phyloP scores from a whole-genome alignment of 2,797 vertebrate species.

The Rhabdomys pumilio region DNA sequence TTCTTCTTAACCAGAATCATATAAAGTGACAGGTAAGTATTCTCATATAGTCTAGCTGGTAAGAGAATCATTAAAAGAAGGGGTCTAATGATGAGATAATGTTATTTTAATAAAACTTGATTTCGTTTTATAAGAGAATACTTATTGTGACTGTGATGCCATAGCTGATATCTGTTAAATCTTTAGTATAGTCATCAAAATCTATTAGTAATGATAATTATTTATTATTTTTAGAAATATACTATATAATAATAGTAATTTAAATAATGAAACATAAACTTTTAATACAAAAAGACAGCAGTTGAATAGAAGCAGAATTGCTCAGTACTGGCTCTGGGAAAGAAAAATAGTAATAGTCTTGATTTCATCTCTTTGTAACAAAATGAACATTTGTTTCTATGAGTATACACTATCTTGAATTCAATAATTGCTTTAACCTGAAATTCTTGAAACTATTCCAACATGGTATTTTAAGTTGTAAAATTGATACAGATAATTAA shows the following conservation, averaged over 20 bases:
- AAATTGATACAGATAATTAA: neutral
- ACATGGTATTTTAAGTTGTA: neutral
- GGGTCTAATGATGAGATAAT: neutral
- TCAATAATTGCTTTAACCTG: neutral
- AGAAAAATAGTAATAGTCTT: neutral
- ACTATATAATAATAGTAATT: neutral
- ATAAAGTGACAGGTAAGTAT: neutral
- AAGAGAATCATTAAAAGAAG: neutral
- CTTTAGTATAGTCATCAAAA: neutral
- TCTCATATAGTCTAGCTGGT: neutral
- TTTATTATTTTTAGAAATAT: constrained; percentile 19
- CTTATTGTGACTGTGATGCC: neutral
- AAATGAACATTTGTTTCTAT: neutral
- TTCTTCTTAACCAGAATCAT: neutral
- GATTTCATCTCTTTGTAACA: neutral
- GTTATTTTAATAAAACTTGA: neutral
- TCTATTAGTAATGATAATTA: constrained; percentile 25
- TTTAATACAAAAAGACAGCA: neutral
- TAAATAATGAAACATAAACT: constrained; percentile 14
- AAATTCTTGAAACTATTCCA: neutral
- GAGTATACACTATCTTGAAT: neutral
- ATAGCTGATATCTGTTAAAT: neutral
- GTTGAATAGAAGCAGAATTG: neutral
- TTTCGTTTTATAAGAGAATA: constrained; percentile 3
- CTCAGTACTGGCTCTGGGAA: neutral